Evolutionary conservation across 2,797 vertebrate genomes (phyloP).

Genomic region (Mergus octosetaceus): DNA sequence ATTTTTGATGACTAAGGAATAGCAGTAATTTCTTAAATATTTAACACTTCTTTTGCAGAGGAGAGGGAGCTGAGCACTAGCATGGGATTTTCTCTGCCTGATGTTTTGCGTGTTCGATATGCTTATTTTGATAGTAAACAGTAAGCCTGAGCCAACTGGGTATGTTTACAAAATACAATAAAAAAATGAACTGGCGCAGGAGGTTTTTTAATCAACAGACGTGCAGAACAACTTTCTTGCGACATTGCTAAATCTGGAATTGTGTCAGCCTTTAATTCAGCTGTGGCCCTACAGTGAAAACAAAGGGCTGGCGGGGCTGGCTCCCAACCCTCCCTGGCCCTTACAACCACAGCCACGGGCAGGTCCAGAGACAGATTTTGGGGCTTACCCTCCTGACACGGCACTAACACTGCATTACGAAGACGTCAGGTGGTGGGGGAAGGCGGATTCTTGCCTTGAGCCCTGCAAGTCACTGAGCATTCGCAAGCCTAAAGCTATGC

Average conservation of each 20-base stretch:
- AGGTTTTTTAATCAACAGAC: slow-evolving; percentile 57
- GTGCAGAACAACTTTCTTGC: slow-evolving; percentile 29
- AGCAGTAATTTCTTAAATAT: slow-evolving; percentile 67
- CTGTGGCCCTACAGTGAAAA: neutral
- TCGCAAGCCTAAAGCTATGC: neutral
- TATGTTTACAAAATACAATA: slow-evolving; percentile 47
- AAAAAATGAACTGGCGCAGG: slow-evolving; percentile 15
- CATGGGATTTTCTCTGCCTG: neutral
- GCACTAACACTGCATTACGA: neutral
- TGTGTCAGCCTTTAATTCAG: neutral
- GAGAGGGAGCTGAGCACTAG: neutral
- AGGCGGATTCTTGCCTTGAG: neutral
- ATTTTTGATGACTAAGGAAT: slow-evolving; percentile 79
- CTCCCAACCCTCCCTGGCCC: neutral
- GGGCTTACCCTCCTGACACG: neutral
- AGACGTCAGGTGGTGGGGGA: too few species aligned
- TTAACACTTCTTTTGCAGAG: slow-evolving; percentile 48
- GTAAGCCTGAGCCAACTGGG: neutral
- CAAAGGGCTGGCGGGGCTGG: neutral
- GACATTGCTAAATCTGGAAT: slow-evolving; percentile 27
- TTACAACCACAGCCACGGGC: accelerated
- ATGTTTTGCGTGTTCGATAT: slow-evolving; percentile 2
- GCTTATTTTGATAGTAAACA: slow-evolving; percentile 61
- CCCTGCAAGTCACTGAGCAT: neutral
- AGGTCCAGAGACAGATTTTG: neutral